Conservation (phyloP, 2,888 invertebrate genomes). For the Artemia sinica region DNA sequence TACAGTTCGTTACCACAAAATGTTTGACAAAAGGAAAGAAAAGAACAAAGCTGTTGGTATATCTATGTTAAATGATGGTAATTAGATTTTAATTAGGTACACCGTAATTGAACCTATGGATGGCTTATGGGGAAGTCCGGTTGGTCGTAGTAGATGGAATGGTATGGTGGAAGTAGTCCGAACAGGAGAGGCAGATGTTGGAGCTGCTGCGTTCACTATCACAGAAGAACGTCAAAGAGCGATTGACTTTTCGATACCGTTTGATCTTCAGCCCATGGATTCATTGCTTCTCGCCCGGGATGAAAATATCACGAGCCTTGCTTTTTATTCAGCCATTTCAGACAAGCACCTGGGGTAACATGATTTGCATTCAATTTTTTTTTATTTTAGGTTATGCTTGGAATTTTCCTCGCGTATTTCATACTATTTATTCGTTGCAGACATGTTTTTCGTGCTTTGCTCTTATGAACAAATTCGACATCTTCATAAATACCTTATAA, state of each 20-base stretch:
- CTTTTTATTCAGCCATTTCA: slow-evolving; percentile 66
- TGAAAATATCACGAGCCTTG: slow-evolving; percentile 59
- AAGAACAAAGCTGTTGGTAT: neutral
- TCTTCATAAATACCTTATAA: too few relatives aligned
- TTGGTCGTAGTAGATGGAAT: slow-evolving; percentile 29
- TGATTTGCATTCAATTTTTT: too few relatives aligned
- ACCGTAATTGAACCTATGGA: slow-evolving; percentile 27
- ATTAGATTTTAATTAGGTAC: slow-evolving; percentile 23
- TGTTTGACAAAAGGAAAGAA: neutral
- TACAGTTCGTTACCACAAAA: too few relatives aligned
- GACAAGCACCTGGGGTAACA: slow-evolving; percentile 22
- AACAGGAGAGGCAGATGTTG: slow-evolving; percentile 38
- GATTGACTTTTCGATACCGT: slow-evolving; percentile 58
- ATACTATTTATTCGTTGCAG: too few relatives aligned
- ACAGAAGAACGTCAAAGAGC: slow-evolving; percentile 35
- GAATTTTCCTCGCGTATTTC: too few relatives aligned
- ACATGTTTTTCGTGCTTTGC: too few relatives aligned
- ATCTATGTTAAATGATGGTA: slow-evolving; percentile 27
- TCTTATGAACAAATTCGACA: too few relatives aligned
- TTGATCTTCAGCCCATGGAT: slow-evolving; percentile 62
- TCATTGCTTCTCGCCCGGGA: slow-evolving; percentile 59
- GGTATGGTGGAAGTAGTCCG: slow-evolving; percentile 37
- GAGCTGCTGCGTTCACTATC: slow-evolving; percentile 43
- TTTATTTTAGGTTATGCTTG: too few relatives aligned
- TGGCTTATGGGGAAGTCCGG: slow-evolving; percentile 28